Conservation (phyloP, 2,113 vertebrate genomes). For the Corvus hawaiiensis region DNA sequence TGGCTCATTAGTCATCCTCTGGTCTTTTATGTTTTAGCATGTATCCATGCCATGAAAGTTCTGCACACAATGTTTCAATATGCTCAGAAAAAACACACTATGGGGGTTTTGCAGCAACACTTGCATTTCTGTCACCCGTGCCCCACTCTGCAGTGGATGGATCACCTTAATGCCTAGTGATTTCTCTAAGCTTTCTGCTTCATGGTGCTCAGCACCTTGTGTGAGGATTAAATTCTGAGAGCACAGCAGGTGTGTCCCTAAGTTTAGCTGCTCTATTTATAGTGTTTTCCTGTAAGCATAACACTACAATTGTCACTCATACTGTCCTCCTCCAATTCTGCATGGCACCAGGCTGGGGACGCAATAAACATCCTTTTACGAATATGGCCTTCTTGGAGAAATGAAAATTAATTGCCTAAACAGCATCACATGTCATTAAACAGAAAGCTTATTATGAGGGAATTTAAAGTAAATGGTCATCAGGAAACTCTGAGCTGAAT, state of each 20-base stretch:
- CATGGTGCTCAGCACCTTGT: not conserved
- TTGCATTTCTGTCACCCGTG: not conserved
- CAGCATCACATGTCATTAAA: not conserved
- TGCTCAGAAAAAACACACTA: not conserved
- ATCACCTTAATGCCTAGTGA: not conserved
- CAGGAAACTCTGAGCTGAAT: not conserved
- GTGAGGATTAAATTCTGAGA: not conserved
- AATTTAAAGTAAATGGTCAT: not conserved
- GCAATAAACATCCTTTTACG: not conserved
- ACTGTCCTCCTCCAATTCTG: not conserved
- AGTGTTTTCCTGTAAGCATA: not conserved
- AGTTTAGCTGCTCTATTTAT: constrained; percentile 25
- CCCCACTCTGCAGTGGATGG: not conserved
- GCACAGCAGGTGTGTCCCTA: not conserved
- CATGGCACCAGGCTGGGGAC: not conserved
- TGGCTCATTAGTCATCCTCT: not conserved
- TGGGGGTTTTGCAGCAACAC: not conserved
- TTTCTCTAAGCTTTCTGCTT: not conserved
- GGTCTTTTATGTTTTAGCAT: not conserved
- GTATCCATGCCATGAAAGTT: not conserved
- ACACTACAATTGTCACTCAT: not conserved
- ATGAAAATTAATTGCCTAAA: not conserved
- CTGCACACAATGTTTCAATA: not conserved
- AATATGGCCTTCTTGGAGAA: not conserved
- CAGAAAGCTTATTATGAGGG: not conserved